These are phyloP conservation scores for Ciconia maguari DNA, from an alignment of 2,113 vertebrate genomes.

Conservation along the genomic window DNA sequence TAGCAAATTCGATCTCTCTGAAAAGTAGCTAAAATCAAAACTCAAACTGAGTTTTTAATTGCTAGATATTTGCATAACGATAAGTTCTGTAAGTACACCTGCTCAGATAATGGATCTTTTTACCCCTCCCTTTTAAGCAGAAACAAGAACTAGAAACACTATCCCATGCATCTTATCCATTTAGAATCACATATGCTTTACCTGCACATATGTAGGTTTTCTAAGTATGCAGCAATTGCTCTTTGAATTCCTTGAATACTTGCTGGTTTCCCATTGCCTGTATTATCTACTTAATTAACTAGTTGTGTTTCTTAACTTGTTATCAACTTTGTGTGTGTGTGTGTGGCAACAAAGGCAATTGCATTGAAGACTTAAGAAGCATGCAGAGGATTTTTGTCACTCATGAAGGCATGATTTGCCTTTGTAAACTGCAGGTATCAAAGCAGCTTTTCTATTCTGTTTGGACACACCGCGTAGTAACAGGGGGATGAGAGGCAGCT, in stretches of 20 bases:
- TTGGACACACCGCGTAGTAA: conserved; percentile 68
- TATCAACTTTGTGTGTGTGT: conserved; percentile 7
- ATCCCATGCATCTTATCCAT: neutral
- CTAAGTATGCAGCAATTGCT: neutral
- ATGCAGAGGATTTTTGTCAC: conserved; percentile 53
- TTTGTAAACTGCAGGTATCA: conserved; percentile 77
- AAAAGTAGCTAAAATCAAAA: neutral
- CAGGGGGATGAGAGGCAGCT: conserved; percentile 77
- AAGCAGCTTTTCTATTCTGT: conserved; percentile 70
- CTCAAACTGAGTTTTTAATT: neutral
- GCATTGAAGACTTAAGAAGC: conserved; percentile 48
- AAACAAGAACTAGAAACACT: neutral
- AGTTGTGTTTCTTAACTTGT: conserved; percentile 32
- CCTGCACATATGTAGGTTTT: neutral
- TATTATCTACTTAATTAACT: conserved; percentile 48
- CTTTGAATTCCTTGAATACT: conserved; percentile 25
- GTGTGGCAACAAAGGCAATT: conserved; percentile 48
- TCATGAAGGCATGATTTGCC: conserved; percentile 60
- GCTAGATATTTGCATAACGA: neutral
- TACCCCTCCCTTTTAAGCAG: neutral
- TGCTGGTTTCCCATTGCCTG: neutral
- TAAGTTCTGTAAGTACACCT: neutral
- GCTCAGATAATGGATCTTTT: neutral
- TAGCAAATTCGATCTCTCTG: neutral
- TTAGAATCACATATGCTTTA: neutral